Base-by-base conservation (phyloP, 2,113 vertebrate genomes). In the Machaerirhynchus nigripectus region DNA sequence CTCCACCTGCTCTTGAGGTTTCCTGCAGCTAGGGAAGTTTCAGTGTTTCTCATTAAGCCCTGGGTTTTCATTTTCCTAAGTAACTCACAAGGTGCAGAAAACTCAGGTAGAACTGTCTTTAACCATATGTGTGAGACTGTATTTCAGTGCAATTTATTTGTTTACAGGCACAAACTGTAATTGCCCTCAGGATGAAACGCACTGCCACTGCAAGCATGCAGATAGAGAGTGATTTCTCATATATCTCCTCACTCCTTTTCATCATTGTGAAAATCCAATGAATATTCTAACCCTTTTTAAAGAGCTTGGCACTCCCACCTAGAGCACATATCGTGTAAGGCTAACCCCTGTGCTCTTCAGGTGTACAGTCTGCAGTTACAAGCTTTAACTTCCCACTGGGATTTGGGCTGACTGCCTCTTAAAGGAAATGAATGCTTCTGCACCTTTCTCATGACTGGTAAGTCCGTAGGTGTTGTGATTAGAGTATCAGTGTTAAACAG, bases 111-210 rank as follows among this genome's bases (percentile, higher is more conserved):
- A 61, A 17, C 47, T 88, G 19, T 70, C 55, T 70, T 73, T 44
- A 70, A 68, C 50, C 30, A 4, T 27, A 18, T 1, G 0, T n/a
- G 17, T 63, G 65, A 92, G 53, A 68, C 56, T 89, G 85, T 59
- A 73, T 82, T 92, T 96, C 76, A 59, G 28, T 37, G 64, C 70
- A 56, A 73, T 96, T 67, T 88, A 76, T 90, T 95, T 95, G 90
- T 83, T 95, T 87, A 42, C 76, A 96, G 92, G 80, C 78, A 83
- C 67, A 92, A 92, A 74, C 6, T 93, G 73, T 71, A 86, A 78
- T 68, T 84, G 49, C 73, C 67, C n/a, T 93, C 47, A 75, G 60
- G 81, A 89, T 65, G 82, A 90, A 93, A 93, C 49, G 65, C 94
- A 57, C 80, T 47, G 47, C 81, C 94, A 57, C 80, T 47, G 47